These are phyloP conservation scores for Lipophrys pholis DNA, from an alignment of 2,113 vertebrate genomes.

Conservation along the genomic window DNA sequence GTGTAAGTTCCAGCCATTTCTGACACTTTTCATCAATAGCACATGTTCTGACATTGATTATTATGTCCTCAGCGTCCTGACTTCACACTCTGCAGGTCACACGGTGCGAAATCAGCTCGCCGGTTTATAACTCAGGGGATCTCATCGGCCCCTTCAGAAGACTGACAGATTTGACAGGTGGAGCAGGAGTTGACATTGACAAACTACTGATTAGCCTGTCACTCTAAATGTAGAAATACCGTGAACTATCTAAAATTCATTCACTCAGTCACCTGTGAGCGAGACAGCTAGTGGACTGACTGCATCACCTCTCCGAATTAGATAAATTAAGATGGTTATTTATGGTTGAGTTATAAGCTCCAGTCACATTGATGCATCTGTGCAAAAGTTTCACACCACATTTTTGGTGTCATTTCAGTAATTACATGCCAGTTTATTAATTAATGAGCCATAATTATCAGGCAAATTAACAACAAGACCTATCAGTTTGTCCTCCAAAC, in stretches of 20 bases:
- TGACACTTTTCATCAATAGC: constrained; percentile 78
- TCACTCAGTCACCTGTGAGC: constrained; percentile 43
- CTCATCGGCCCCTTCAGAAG: constrained; percentile 59
- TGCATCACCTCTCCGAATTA: constrained; percentile 12
- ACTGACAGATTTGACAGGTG: constrained; percentile 78
- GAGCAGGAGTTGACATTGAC: constrained; percentile 66
- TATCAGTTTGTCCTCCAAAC: constrained; percentile 44
- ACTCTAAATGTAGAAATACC: constrained; percentile 62
- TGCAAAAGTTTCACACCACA: constrained; percentile 18
- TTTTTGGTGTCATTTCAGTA: constrained; percentile 21
- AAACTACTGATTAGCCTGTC: constrained; percentile 79
- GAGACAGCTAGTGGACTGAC: constrained; percentile 39
- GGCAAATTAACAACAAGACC: constrained; percentile 23
- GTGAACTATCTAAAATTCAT: constrained; percentile 68
- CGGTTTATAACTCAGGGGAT: constrained; percentile 75
- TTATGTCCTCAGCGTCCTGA: constrained; percentile 70
- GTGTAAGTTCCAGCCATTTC: constrained; percentile 70
- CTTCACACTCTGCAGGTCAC: constrained; percentile 70
- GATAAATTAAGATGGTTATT: constrained; percentile 56
- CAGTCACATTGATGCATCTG: constrained; percentile 42
- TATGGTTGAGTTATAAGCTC: constrained; percentile 32
- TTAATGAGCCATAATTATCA: constrained; percentile 36
- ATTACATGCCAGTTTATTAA: constrained; percentile 30
- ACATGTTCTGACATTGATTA: constrained; percentile 81
- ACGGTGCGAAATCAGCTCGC: constrained; percentile 59